These are phyloP conservation scores for Drosophila pallidifrons DNA, from an alignment of 1,140 invertebrate genomes.

Conservation along the genomic window DNA sequence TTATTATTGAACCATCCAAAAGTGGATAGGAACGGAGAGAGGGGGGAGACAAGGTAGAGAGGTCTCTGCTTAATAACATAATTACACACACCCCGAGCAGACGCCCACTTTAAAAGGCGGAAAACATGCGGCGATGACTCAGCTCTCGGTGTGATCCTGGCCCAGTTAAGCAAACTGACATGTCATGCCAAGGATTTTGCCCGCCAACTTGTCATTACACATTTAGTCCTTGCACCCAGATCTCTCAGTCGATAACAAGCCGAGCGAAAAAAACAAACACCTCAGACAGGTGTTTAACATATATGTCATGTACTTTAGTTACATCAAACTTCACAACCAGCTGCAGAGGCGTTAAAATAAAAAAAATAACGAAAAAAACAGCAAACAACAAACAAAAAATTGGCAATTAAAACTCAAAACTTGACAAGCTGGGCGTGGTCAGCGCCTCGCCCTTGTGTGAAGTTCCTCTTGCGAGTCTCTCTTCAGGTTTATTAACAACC, in stretches of 20 bases:
- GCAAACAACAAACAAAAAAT: constrained; percentile 39
- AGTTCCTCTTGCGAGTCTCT: not conserved
- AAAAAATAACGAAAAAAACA: not conserved
- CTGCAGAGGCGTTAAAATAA: constrained; percentile 12
- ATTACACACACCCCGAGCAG: constrained; percentile 72
- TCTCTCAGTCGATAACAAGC: constrained; percentile 53
- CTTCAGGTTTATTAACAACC: constrained; percentile 61
- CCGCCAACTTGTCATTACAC: constrained; percentile 70
- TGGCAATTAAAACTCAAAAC: constrained; percentile 47
- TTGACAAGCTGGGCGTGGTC: constrained; percentile 22
- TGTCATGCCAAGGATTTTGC: constrained; percentile 72
- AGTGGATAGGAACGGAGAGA: not conserved
- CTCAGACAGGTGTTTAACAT: constrained; percentile 44
- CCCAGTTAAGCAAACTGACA: constrained; percentile 53
- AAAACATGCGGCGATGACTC: constrained; percentile 65
- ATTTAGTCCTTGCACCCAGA: constrained; percentile 48
- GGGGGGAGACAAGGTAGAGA: constrained; percentile 15
- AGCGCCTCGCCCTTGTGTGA: constrained; percentile 3
- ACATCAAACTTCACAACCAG: not conserved
- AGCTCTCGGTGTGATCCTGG: constrained; percentile 25
- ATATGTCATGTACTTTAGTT: not conserved
- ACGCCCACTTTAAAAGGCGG: constrained; percentile 82
- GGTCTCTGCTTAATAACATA: constrained; percentile 75
- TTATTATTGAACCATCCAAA: constrained; percentile 44
- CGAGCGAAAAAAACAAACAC: constrained; percentile 35